These are phyloP conservation scores for Patiria miniata DNA, from an alignment of 35 echinoderm and acorn worm genomes.

Conservation along the genomic window DNA sequence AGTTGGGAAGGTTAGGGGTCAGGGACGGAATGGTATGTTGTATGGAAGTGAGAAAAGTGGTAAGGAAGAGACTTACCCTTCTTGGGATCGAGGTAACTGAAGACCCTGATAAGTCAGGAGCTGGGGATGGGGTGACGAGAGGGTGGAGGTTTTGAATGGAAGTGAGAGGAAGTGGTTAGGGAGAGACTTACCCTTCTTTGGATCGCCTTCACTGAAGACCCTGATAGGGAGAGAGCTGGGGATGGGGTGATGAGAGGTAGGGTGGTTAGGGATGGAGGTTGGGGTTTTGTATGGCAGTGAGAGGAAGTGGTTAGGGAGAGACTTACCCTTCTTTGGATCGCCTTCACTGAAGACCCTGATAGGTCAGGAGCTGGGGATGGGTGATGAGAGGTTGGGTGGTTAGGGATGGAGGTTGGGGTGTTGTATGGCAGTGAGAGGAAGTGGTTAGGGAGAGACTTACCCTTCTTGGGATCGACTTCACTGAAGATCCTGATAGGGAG, in stretches of 20 bases:
- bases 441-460: too few species aligned
- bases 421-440: not conserved
- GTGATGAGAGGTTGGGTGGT: slow-evolving; percentile 46
- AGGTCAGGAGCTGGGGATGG: slow-evolving; percentile 71
- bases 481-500: slow-evolving; percentile 38
- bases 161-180: slow-evolving; percentile 55
- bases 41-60: not conserved
- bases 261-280: slow-evolving; percentile 25
- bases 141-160: too few species aligned
- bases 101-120: slow-evolving; percentile 50
- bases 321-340: not conserved
- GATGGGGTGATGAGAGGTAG: slow-evolving; percentile 37
- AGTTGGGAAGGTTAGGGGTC: slow-evolving; percentile 43
- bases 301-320: not conserved
- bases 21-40: slow-evolving; percentile 9
- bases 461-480: not conserved
- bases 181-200: slow-evolving; percentile 54
- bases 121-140: slow-evolving; percentile 56
- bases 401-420: slow-evolving; percentile 20
- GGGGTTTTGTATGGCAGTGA: not conserved
- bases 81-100: not conserved
- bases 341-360: not conserved
- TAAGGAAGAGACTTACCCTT: too few species aligned
- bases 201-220: slow-evolving; percentile 66
- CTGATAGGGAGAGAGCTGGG: slow-evolving; percentile 84